Conservation (phyloP, 2,888 invertebrate species). For the Mellilla xanthometata region DNA sequence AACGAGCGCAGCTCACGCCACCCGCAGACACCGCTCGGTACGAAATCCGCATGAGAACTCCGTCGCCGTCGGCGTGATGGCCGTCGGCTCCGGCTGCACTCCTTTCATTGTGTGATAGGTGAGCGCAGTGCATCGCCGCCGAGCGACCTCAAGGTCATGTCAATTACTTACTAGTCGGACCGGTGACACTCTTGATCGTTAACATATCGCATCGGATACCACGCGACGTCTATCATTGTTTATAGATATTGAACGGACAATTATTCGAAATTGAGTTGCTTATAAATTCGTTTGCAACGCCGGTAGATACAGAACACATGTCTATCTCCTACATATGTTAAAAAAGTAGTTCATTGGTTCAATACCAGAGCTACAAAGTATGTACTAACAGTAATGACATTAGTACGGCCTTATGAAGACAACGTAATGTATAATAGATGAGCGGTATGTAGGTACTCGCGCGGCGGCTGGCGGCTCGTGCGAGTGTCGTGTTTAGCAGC, state of each 20-base stretch:
- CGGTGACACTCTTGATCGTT: slow-evolving; percentile 59
- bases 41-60: slow-evolving; percentile 72
- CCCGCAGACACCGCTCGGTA: slow-evolving; percentile 69
- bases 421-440: slow-evolving; percentile 6
- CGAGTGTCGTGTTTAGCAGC: slow-evolving; percentile 43
- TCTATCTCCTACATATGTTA: too few relatives aligned
- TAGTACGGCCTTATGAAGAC: neutral
- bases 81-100: slow-evolving; percentile 62
- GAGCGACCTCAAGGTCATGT: slow-evolving; percentile 69
- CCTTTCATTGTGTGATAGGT: slow-evolving; percentile 60
- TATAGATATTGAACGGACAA: slow-evolving; percentile 20
- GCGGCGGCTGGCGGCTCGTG: slow-evolving; percentile 20
- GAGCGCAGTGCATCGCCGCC: slow-evolving; percentile 45
- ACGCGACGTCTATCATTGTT: slow-evolving; percentile 19
- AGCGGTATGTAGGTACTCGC: neutral
- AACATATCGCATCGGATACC: slow-evolving; percentile 38
- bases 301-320: too few relatives aligned
- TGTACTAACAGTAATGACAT: neutral
- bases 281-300: too few relatives aligned
- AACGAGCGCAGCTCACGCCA: slow-evolving; percentile 77
- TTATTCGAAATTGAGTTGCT: slow-evolving; percentile 15
- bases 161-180: slow-evolving; percentile 69
- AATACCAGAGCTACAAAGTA: too few relatives aligned
- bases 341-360: too few relatives aligned
- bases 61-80: slow-evolving; percentile 60